Conservation (phyloP, 2,888 invertebrate species). For the Coenonympha glycerion region DNA sequence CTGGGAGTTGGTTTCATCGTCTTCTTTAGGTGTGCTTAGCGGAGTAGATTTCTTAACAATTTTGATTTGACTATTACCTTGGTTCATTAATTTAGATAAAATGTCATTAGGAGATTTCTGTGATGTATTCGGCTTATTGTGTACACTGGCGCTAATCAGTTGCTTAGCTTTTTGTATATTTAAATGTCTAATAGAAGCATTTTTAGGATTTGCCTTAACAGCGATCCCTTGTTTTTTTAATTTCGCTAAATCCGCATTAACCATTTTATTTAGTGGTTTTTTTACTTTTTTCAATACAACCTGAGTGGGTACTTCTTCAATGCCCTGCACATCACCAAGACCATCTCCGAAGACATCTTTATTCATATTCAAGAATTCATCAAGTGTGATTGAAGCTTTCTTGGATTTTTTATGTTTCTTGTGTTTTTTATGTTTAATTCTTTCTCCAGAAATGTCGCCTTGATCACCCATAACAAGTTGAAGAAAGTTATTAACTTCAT, state of each 20-base stretch:
- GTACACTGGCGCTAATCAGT: slow-evolving; percentile 4
- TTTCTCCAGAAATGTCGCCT: slow-evolving; percentile 35
- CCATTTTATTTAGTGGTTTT: slow-evolving; percentile 40
- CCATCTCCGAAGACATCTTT: slow-evolving; percentile 69
- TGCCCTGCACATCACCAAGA: slow-evolving; percentile 57
- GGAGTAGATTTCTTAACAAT: slow-evolving; percentile 49
- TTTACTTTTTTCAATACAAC: slow-evolving; percentile 56
- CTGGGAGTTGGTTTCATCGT: slow-evolving; percentile 10
- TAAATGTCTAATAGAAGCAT: slow-evolving; percentile 11
- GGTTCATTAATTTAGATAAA: slow-evolving; percentile 57
- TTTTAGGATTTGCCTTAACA: slow-evolving; percentile 49
- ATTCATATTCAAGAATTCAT: slow-evolving; percentile 71
- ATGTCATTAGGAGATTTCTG: slow-evolving; percentile 45
- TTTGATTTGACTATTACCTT: slow-evolving; percentile 63
- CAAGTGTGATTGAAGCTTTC: slow-evolving; percentile 63
- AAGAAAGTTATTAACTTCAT: slow-evolving; percentile 47
- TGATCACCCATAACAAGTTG: slow-evolving; percentile 54
- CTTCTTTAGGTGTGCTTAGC: slow-evolving; percentile 26
- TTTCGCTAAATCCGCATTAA: slow-evolving; percentile 54
- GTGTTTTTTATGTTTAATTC: slow-evolving; percentile 55
- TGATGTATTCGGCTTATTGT: slow-evolving; percentile 10
- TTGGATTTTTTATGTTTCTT: slow-evolving; percentile 69
- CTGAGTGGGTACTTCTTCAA: slow-evolving; percentile 66
- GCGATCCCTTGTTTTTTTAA: slow-evolving; percentile 62
- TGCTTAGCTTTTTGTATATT: slow-evolving; percentile 16